A percentile compares a stretch with the other conserved stretches of the same genome.
Evolutionary conservation across 1,140 invertebrate species (phyloP).

Genomic region (Drosophila suzukii): DNA sequence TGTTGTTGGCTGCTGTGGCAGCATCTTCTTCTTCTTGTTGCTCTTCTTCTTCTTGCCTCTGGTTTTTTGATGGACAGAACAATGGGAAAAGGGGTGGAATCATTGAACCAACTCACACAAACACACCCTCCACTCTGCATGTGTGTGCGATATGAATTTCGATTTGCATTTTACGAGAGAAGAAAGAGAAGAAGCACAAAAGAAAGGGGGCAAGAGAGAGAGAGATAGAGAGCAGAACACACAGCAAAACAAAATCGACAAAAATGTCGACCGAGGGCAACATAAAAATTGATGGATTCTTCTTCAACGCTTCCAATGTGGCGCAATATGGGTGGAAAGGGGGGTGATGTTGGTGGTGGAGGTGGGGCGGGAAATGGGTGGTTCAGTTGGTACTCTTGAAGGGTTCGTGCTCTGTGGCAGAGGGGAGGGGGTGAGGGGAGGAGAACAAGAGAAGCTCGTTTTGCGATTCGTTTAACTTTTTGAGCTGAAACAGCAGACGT

Average conservation of each 20-base stretch:
- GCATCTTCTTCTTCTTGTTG: conserved; percentile 31
- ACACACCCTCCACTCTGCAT: conserved; percentile 21
- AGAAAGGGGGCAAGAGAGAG: background rate
- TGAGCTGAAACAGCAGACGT: conserved; percentile 15
- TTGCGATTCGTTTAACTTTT: conserved; percentile 46
- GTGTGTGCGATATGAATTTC: conserved; percentile 68
- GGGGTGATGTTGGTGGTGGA: background rate
- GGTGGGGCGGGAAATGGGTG: background rate
- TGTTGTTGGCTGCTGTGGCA: conserved; percentile 30
- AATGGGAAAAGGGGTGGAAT: conserved; percentile 84
- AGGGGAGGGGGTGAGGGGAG: background rate
- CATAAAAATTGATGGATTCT: conserved; percentile 84
- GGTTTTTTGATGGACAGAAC: conserved; percentile 81
- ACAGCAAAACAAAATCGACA: conserved; percentile 71
- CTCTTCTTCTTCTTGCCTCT: conserved; percentile 19
- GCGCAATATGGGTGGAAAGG: background rate
- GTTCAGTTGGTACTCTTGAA: conserved; percentile 10
- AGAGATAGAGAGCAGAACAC: conserved; percentile 12
- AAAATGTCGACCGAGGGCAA: conserved; percentile 76
- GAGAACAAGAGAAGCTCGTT: conserved; percentile 21
- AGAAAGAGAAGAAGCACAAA: conserved; percentile 4
- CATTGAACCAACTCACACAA: conserved; percentile 49
- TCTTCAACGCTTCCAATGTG: conserved; percentile 70
- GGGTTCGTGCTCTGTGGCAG: conserved; percentile 1
- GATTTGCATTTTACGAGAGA: conserved; percentile 81